A percentile compares a stretch with the other conserved stretches of the same genome.
These are phyloP conservation scores for Nyctibius bracteatus DNA, from an alignment of 2,113 vertebrate species.

Conservation along the genomic window DNA sequence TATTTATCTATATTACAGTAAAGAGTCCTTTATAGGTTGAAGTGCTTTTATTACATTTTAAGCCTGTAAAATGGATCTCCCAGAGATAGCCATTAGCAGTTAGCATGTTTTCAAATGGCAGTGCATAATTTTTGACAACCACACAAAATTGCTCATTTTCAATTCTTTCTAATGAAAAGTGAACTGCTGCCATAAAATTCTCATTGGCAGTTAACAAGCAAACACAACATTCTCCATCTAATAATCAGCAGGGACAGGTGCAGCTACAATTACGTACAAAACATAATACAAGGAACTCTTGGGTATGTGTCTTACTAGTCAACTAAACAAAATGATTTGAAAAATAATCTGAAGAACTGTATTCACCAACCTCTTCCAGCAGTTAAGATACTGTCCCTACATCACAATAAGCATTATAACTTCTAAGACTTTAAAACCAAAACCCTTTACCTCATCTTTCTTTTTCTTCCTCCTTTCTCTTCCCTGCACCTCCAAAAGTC, in stretches of 20 bases:
- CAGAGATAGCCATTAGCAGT: neutral
- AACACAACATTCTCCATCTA: neutral
- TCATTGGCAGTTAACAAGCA: neutral
- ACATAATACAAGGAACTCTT: neutral
- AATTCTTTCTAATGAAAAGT: neutral
- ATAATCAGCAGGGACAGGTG: neutral
- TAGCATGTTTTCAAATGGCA: neutral
- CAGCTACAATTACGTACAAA: neutral
- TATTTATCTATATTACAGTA: neutral
- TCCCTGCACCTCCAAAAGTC: neutral
- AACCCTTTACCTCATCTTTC: neutral
- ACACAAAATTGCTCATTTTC: neutral
- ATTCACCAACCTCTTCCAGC: neutral
- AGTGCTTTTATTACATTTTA: neutral
- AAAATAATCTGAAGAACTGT: neutral
- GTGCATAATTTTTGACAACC: neutral
- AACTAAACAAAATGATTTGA: neutral
- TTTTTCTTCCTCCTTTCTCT: neutral
- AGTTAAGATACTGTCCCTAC: neutral
- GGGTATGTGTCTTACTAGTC: neutral
- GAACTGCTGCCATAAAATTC: neutral
- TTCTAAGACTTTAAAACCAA: neutral
- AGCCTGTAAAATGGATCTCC: neutral
- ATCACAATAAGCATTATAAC: neutral
- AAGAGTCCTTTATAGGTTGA: neutral